Percentiles rank a stretch among this genome's conserved stretches.
These are phyloP conservation scores for Microtus ochrogaster DNA, from an alignment of 2,113 vertebrate genomes.

Conservation along the genomic window DNA sequence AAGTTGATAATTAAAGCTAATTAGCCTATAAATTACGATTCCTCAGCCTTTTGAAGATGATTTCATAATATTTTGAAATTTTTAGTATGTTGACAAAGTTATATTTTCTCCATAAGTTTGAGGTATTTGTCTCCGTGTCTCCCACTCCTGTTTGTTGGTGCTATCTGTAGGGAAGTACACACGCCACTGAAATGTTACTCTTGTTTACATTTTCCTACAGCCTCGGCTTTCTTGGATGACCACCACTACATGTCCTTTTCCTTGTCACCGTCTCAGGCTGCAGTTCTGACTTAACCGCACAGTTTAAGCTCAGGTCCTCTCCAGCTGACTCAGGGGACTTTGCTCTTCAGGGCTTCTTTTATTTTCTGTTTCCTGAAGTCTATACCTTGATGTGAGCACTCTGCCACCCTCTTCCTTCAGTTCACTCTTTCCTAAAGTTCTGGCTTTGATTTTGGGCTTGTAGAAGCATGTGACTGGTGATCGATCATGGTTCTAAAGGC, in stretches of 20 bases:
- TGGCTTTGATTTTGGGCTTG: background rate
- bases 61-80: slow-evolving; percentile 15
- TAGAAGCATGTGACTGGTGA: background rate
- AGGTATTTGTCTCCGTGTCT: no score
- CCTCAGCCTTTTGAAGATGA: background rate
- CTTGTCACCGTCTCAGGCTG: background rate
- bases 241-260: fast-evolving
- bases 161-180: fast-evolving
- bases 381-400: background rate
- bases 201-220: background rate
- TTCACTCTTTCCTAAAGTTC: background rate
- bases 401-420: no score
- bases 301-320: background rate
- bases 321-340: background rate
- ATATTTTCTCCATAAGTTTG: background rate
- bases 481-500: background rate
- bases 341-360: background rate
- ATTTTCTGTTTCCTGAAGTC: background rate
- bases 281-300: background rate
- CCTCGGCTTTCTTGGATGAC: background rate
- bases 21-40: background rate
- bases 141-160: fast-evolving
- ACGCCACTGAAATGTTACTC: background rate
- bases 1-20: background rate
- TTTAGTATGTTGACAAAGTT: background rate